Base-by-base conservation (phyloP, 2,888 invertebrate genomes). In the Dasypolia templi region DNA sequence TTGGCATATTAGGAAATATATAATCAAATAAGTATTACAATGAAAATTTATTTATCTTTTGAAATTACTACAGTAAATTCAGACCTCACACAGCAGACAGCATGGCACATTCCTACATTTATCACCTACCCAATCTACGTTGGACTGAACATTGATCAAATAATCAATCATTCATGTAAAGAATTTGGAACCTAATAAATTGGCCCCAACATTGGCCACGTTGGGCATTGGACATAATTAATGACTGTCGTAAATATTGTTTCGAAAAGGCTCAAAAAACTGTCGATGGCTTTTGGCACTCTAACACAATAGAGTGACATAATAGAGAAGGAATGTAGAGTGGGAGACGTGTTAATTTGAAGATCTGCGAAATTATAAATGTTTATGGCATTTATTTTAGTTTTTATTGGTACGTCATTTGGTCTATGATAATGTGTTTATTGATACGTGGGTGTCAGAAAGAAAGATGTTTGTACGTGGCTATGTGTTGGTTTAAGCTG, bases 241-340 rank as follows among this genome's bases (percentile, higher is more conserved):
- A 93, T 91, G 85, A 79, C 82, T 65, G 80, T 88, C 91, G 87
- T 93, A 92, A 93, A 93, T 92, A 91, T 89, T 88, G 87, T 87
- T 83, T 82, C 82, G 81, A 85, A 88, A 87, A 87, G 82, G 85
- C 62, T 87, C 73, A 89, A 91, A 91, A 89, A 84, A 46, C 70
- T 74, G 81, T 66, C 78, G 88, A 90, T 89, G 72, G 82, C 73
- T 85, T 87, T 87, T 88, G 81, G 85, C 89, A 89, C 87, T 88
- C 77, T 77, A 77, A 86, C 72, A 85, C 84, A 77, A 81, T 75
- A 64, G 72, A 73, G 44, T 81, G 75, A 71, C 71, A 73, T 76
- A 86, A 79, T 79, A 63, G 71, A 72, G 17, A 62, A 61, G 72
- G 74, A 87, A 83, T 83, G 81, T 86, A 87, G 82, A 83, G 51